Conservation (phyloP, 1,140 invertebrate species). For the Sycobia sp. region DNA sequence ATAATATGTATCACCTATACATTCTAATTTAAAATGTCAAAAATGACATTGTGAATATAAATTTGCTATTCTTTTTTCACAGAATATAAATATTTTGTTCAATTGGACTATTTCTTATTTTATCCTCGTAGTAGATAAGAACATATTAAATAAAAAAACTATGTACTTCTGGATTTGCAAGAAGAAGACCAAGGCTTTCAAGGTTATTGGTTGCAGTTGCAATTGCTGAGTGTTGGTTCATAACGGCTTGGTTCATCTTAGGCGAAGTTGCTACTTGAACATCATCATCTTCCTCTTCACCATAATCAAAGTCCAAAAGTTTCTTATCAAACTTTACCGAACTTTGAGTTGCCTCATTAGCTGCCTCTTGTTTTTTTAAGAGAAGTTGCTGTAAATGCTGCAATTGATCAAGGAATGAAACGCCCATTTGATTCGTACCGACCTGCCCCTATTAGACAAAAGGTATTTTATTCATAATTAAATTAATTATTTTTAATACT, state of each 20-base stretch:
- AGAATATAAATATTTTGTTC: too few relatives aligned
- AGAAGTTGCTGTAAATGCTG: slow-evolving; percentile 68
- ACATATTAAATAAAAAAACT: neutral
- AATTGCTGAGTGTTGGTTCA: slow-evolving; percentile 47
- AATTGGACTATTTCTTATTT: too few relatives aligned
- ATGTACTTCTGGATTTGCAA: slow-evolving; percentile 58
- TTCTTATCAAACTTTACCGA: slow-evolving; percentile 76
- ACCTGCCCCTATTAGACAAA: slow-evolving; percentile 49
- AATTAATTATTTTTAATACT: neutral
- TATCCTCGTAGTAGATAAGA: too few relatives aligned
- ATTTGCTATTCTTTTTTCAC: too few relatives aligned
- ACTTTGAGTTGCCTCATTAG: slow-evolving; percentile 50
- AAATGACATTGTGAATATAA: too few relatives aligned
- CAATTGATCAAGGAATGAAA: slow-evolving; percentile 62
- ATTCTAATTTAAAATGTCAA: too few relatives aligned
- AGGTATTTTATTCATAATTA: slow-evolving; percentile 26
- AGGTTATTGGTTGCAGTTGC: slow-evolving; percentile 47
- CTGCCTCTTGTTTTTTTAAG: slow-evolving; percentile 61
- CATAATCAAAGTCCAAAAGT: slow-evolving; percentile 84
- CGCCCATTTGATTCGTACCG: slow-evolving; percentile 52
- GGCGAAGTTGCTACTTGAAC: slow-evolving; percentile 55
- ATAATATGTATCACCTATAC: too few relatives aligned
- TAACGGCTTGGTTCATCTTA: slow-evolving; percentile 38
- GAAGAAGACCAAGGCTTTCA: slow-evolving; percentile 55
- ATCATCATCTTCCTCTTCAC: slow-evolving; percentile 79